Evolutionary conservation across 1,140 invertebrate species (phyloP).

Genomic region (Liolophura sinensis): DNA sequence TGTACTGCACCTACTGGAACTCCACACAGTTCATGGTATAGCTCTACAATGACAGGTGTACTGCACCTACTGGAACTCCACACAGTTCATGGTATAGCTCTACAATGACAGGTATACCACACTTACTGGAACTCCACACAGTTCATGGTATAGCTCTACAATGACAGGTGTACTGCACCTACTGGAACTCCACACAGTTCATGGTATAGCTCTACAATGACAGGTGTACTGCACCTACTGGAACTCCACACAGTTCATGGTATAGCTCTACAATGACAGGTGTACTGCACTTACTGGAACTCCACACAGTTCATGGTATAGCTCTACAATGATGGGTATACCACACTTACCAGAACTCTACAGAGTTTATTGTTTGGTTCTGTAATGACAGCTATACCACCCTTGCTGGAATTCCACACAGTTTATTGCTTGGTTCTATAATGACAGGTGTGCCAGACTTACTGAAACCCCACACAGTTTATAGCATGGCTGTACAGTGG

Average conservation of each 20-base stretch:
- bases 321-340: slow-evolving; percentile 85
- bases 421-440: slow-evolving; percentile 87
- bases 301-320: slow-evolving; percentile 74
- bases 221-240: slow-evolving; percentile 72
- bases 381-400: slow-evolving; percentile 80
- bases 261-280: slow-evolving; percentile 93
- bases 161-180: slow-evolving; percentile 75
- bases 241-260: slow-evolving; percentile 70
- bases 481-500: slow-evolving; percentile 93
- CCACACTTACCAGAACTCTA: slow-evolving; percentile 75
- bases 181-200: slow-evolving; percentile 69
- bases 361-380: slow-evolving; percentile 77
- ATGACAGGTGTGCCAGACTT: slow-evolving; percentile 77
- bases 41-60: slow-evolving; percentile 85
- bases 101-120: slow-evolving; percentile 80
- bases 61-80: slow-evolving; percentile 73
- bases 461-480: slow-evolving; percentile 69
- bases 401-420: slow-evolving; percentile 74
- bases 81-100: slow-evolving; percentile 77
- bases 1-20: slow-evolving; percentile 69
- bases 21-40: slow-evolving; percentile 74
- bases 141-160: slow-evolving; percentile 87
- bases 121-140: slow-evolving; percentile 74
- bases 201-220: slow-evolving; percentile 93
- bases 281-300: slow-evolving; percentile 72